Evolutionary conservation across 2,888 invertebrate species (phyloP).

Genomic region (Machimus rusticus): DNA sequence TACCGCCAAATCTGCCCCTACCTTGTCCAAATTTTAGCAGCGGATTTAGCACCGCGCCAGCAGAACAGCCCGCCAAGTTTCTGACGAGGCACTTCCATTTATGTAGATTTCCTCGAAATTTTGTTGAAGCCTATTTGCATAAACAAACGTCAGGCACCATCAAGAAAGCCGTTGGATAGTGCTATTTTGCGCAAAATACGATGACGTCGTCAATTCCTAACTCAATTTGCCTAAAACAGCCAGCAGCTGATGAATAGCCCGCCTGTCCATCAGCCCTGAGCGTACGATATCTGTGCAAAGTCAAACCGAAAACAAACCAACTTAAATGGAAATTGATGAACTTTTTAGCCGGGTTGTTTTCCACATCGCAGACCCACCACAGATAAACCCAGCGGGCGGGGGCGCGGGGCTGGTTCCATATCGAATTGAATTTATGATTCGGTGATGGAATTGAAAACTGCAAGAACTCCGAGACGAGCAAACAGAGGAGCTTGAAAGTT

Average conservation of each 20-base stretch:
- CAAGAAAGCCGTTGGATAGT: background rate
- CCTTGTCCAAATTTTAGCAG: background rate
- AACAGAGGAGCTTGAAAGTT: constrained; percentile 5
- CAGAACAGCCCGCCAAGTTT: background rate
- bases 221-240: constrained; percentile 33
- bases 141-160: constrained; percentile 27
- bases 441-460: constrained; percentile 18
- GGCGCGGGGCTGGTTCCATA: background rate
- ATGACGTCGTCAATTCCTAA: constrained; percentile 35
- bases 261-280: background rate
- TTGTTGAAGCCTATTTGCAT: constrained; percentile 22
- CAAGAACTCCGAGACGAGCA: background rate
- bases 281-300: background rate
- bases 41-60: background rate
- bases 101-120: constrained; percentile 25
- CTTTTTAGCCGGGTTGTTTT: constrained; percentile 17
- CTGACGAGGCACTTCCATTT: constrained; percentile 3
- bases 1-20: background rate
- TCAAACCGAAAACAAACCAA: constrained; percentile 30
- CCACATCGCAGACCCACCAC: background rate
- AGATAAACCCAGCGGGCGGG: background rate
- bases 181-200: constrained; percentile 6
- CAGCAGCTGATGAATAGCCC: constrained; percentile 17
- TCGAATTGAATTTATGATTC: constrained; percentile 33
- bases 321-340: constrained; percentile 40